Conservation (phyloP, 2,797 vertebrate species). For the Enteromius paludinosus region DNA sequence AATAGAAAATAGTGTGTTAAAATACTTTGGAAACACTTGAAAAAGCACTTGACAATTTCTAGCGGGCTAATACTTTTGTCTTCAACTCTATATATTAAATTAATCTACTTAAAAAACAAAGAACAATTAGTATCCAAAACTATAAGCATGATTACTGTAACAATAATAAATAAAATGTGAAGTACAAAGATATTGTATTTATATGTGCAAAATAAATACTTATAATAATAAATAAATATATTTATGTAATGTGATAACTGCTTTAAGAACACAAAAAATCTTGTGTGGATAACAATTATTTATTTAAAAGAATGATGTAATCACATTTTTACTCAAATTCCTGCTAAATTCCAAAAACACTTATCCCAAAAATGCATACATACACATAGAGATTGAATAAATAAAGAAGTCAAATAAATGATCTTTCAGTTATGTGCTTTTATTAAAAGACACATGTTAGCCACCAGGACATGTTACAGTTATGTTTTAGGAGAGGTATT, state of each 20-base stretch:
- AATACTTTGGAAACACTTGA: no score
- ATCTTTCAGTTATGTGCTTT: constrained; percentile 11
- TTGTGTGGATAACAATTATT: neutral
- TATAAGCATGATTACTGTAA: neutral
- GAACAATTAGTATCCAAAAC: neutral
- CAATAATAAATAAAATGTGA: neutral
- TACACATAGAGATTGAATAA: neutral
- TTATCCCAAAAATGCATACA: neutral
- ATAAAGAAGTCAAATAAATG: neutral
- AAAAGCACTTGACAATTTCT: no score
- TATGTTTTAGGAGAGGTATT: neutral
- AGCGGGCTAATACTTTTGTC: no score
- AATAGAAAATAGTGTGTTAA: no score
- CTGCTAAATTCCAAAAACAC: neutral
- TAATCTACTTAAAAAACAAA: no score
- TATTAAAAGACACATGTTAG: constrained; percentile 32
- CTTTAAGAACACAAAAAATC: neutral
- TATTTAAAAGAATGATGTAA: no score
- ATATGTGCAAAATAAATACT: neutral
- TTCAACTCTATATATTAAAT: no score
- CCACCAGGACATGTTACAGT: neutral
- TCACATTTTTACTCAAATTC: neutral
- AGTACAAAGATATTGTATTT: neutral
- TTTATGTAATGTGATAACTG: neutral
- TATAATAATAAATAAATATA: neutral